phyloP scores from a whole-genome alignment of 2,113 vertebrate genomes.

The Turdus rufiventris region DNA sequence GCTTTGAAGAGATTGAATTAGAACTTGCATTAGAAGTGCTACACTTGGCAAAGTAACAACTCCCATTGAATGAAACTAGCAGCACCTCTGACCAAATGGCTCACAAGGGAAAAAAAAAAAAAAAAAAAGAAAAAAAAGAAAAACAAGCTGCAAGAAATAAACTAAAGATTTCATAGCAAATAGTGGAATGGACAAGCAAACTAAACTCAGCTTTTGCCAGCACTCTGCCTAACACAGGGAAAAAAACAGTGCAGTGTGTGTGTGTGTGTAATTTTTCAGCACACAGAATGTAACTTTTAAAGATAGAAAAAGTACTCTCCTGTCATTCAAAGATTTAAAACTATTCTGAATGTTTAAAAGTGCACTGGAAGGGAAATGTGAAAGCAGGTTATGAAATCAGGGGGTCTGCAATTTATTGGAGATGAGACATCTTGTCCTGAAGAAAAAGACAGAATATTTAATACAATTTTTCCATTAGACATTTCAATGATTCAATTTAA shows the following conservation, averaged over 20 bases:
- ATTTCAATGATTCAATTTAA: slow-evolving; percentile 4
- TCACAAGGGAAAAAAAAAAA: neutral
- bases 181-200: neutral
- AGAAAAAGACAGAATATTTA: neutral
- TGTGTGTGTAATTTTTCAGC: neutral
- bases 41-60: neutral
- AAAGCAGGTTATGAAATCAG: slow-evolving; percentile 14
- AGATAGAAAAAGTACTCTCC: neutral
- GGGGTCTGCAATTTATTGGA: neutral
- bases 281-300: neutral
- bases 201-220: neutral
- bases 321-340: slow-evolving; percentile 21
- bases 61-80: neutral
- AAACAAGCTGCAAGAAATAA: neutral
- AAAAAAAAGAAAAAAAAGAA: neutral
- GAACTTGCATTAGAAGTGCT: neutral
- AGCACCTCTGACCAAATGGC: neutral
- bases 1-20: slow-evolving; percentile 22
- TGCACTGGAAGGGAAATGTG: neutral
- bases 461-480: neutral
- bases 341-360: neutral
- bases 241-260: neutral
- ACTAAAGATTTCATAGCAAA: neutral
- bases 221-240: neutral
- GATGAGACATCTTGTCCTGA: neutral